phyloP scores from a whole-genome alignment of 2,888 invertebrate species.

The Rhamphomyia laevipes region DNA sequence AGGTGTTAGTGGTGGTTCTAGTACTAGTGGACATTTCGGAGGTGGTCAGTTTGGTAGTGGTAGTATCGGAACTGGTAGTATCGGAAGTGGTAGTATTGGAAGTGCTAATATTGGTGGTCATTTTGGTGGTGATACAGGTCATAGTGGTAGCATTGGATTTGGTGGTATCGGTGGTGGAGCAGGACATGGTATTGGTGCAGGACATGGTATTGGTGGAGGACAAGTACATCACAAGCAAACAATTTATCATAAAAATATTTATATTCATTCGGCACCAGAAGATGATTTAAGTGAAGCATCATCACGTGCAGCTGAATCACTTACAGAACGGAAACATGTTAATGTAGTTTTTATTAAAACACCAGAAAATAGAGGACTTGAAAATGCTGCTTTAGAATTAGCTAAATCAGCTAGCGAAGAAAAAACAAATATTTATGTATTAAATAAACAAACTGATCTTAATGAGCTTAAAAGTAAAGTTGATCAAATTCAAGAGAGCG shows the following conservation, averaged over 20 bases:
- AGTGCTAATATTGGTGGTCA: not conserved
- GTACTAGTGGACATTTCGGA: too few relatives aligned
- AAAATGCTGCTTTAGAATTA: constrained; percentile 18
- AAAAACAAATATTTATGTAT: constrained; percentile 26
- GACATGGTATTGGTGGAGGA: not conserved
- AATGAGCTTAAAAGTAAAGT: constrained; percentile 22
- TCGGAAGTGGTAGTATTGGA: not conserved
- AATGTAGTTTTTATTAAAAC: constrained; percentile 26
- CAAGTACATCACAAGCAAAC: constrained; percentile 15
- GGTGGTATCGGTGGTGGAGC: not conserved
- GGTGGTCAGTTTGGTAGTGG: too few relatives aligned
- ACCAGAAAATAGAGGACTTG: constrained; percentile 21
- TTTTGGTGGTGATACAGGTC: not conserved
- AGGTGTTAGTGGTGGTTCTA: not conserved
- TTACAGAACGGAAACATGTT: constrained; percentile 19
- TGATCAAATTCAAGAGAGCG: constrained; percentile 21
- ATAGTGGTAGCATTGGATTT: not conserved
- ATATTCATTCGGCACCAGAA: constrained; percentile 30
- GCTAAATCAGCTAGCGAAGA: constrained; percentile 28
- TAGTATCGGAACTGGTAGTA: not conserved
- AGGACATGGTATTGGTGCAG: not conserved
- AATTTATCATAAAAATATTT: constrained; percentile 29
- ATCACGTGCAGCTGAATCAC: not conserved
- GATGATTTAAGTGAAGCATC: constrained; percentile 22
- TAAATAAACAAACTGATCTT: constrained; percentile 27